phyloP scores from a whole-genome alignment of 2,888 invertebrate genomes.

The Acrocera orbiculus region DNA sequence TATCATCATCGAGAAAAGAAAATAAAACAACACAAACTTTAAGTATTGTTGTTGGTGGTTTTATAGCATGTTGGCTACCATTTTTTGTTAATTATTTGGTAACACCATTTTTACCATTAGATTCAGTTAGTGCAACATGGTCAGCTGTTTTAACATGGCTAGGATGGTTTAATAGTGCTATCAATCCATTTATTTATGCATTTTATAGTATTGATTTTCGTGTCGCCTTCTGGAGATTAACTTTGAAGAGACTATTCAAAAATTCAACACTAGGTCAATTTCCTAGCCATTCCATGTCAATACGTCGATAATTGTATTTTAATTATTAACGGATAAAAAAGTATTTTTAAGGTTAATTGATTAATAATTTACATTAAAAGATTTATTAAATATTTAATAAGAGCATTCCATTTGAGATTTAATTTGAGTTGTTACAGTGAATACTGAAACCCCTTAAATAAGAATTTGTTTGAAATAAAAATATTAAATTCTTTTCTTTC shows the following conservation, averaged over 20 bases:
- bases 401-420: too few species aligned
- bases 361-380: too few species aligned
- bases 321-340: too few species aligned
- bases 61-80: conserved; percentile 75
- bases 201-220: conserved; percentile 78
- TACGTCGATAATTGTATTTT: conserved; percentile 21
- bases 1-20: conserved; percentile 55
- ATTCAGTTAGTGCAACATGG: conserved; percentile 41
- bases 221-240: conserved; percentile 70
- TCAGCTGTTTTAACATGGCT: conserved; percentile 70
- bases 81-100: conserved; percentile 70
- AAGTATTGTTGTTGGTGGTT: conserved; percentile 74
- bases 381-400: too few species aligned
- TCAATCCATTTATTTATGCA: conserved; percentile 81
- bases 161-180: conserved; percentile 79
- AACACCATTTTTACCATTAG: conserved; percentile 54
- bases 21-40: conserved; percentile 78
- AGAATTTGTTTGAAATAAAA: too few species aligned
- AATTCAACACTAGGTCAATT: conserved; percentile 23
- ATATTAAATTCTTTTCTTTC: too few species aligned
- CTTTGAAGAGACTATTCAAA: conserved; percentile 31
- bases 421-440: too few species aligned
- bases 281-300: conserved; percentile 27
- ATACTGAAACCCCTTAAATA: too few species aligned
- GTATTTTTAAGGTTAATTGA: too few species aligned